Conservation (phyloP, 2,113 vertebrate species). For the Glaucomys volans region DNA sequence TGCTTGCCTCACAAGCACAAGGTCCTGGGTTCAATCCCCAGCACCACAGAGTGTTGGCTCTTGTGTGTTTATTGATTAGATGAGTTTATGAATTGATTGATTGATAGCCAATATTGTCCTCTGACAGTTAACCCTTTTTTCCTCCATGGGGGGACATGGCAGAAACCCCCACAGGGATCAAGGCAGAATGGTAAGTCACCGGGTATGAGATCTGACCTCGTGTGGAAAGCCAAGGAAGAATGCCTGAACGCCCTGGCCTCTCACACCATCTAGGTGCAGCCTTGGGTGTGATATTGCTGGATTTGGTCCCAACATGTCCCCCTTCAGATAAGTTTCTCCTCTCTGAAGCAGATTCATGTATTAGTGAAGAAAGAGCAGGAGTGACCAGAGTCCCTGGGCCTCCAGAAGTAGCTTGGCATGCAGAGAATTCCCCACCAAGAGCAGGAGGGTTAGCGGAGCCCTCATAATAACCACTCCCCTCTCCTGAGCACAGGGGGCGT, state of each 20-base stretch:
- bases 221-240: not conserved
- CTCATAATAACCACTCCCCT: not conserved
- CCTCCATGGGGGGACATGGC: too few relatives aligned
- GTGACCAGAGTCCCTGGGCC: not conserved
- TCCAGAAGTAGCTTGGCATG: not conserved
- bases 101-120: too few relatives aligned
- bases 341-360: not conserved
- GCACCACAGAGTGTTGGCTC: too few relatives aligned
- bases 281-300: not conserved
- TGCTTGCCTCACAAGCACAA: too few relatives aligned
- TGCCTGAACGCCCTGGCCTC: not conserved
- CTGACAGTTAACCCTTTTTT: too few relatives aligned
- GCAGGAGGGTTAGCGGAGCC: not conserved
- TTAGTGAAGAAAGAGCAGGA: not conserved
- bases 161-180: not conserved
- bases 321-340: not conserved
- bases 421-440: not conserved
- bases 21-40: too few relatives aligned
- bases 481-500: fast-evolving
- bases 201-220: not conserved
- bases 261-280: too few relatives aligned
- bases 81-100: too few relatives aligned
- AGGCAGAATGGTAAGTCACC: not conserved
- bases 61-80: too few relatives aligned
- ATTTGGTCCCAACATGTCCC: too few relatives aligned